Base-by-base conservation (phyloP, 2,113 vertebrate species). In the Pitta sordida region DNA sequence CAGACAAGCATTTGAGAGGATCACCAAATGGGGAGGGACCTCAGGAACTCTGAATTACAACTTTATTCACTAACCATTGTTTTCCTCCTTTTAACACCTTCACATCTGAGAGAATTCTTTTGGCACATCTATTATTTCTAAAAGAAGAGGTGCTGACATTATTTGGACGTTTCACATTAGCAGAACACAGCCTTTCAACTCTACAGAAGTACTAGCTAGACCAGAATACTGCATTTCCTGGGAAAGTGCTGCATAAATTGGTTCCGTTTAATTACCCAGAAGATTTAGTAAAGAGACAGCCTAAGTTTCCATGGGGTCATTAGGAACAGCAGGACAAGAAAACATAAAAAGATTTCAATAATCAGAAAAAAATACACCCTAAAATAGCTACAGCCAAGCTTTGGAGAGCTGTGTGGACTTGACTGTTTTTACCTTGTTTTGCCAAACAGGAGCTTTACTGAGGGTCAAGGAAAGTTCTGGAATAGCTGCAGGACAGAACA, bases 241-340 rank as follows among this genome's bases (percentile, higher is more conserved):
- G 36, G 10, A 53, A 86, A 94, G 39, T 4, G 39, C 63, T 55
- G 74, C 59, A 59, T 30, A 59, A 88, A 86, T 73, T 15, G 24
- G 77, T 69, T 91, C 58, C 1, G 0, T 83, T 76, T 92, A 94
- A 94, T 94, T 93, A 96, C 77, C 79, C 73, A 74, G 63, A 46
- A 64, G 78, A 90, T 93, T 95, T 71, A 91, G 85, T 56, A 87
- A 82, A 58, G 65, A 94, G 67, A 68, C 60, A 68, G 84, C 49
- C 75, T 51, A 30, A 77, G 91, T 65, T 95, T 92, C 68, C 78
- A 83, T 1, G 30, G 83, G 65, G 92, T 94, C 87, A 93, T 89
- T 78, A 86, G 84, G 86, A 95, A 93, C 78, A 94, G 93, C 79
- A 93, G 84, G 91, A 84, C 84, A 86, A 81, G 75, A 76, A 81